These are phyloP conservation scores for Chiroxiphia lanceolata DNA, from an alignment of 2,797 vertebrate genomes.

Conservation along the genomic window DNA sequence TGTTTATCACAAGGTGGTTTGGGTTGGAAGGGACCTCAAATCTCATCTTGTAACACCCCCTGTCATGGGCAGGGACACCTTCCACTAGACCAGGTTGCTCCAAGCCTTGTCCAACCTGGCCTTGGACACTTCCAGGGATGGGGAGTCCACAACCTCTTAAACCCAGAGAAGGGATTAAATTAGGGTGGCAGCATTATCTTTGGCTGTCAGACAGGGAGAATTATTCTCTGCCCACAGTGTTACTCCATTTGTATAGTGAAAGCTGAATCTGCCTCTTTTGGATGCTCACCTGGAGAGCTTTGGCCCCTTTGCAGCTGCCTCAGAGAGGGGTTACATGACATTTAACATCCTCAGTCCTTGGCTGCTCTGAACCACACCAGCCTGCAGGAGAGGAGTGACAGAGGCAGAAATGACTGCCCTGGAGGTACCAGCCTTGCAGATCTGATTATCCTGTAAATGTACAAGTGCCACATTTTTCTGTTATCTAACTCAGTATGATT, in stretches of 20 bases:
- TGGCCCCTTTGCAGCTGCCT: neutral
- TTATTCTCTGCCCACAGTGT: neutral
- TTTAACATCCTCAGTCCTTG: neutral
- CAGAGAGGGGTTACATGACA: neutral
- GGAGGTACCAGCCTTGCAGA: neutral
- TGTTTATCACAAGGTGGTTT: neutral
- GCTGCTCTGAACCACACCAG: neutral
- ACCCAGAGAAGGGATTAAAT: neutral
- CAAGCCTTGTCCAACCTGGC: fast-evolving
- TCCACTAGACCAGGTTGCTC: neutral
- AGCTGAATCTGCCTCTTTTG: neutral
- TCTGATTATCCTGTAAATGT: neutral
- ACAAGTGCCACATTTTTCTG: neutral
- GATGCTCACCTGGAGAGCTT: neutral
- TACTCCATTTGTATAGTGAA: neutral
- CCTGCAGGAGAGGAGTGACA: neutral
- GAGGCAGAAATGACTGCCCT: neutral
- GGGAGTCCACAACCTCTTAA: neutral
- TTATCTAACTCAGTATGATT: neutral
- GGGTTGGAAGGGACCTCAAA: neutral
- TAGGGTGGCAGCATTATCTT: neutral
- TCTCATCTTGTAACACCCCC: neutral
- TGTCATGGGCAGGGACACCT: neutral
- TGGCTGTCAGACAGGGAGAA: neutral
- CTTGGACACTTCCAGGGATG: neutral